Percentiles rank a stretch among this genome's conserved stretches.
These are phyloP conservation scores for Zoanthus solanderi DNA, from an alignment of 92 coral and sea anemone species.

Conservation along the genomic window DNA sequence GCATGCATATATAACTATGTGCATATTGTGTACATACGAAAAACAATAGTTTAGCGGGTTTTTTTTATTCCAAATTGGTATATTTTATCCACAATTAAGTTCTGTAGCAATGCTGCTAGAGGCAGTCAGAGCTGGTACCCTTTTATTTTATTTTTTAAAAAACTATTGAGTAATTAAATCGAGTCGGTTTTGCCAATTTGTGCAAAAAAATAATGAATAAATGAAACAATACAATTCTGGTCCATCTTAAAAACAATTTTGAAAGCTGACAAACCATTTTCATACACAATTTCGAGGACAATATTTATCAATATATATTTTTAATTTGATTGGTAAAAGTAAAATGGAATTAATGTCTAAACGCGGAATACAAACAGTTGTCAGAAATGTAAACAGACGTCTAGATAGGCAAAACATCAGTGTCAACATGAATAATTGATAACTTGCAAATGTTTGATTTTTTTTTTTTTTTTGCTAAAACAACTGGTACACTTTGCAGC, in stretches of 20 bases:
- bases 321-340: background rate
- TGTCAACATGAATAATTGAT: slow-evolving; percentile 28
- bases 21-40: too few relatives aligned
- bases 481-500: background rate
- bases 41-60: too few relatives aligned
- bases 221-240: too few relatives aligned
- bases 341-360: background rate
- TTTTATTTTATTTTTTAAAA: too few relatives aligned
- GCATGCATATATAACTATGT: too few relatives aligned
- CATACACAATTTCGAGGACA: background rate
- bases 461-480: background rate
- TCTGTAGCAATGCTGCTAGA: too few relatives aligned
- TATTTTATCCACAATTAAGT: too few relatives aligned
- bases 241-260: too few relatives aligned
- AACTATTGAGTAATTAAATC: too few relatives aligned
- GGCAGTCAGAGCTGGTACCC: too few relatives aligned
- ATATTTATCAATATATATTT: background rate
- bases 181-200: background rate
- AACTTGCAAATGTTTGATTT: slow-evolving; percentile 2
- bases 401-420: background rate
- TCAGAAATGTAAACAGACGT: slow-evolving; percentile 14
- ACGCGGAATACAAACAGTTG: slow-evolving; percentile 3
- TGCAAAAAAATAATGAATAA: background rate
- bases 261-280: background rate
- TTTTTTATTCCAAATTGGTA: too few relatives aligned